Base-by-base conservation (phyloP, 2,888 invertebrate species). In the Bombylius discolor region DNA sequence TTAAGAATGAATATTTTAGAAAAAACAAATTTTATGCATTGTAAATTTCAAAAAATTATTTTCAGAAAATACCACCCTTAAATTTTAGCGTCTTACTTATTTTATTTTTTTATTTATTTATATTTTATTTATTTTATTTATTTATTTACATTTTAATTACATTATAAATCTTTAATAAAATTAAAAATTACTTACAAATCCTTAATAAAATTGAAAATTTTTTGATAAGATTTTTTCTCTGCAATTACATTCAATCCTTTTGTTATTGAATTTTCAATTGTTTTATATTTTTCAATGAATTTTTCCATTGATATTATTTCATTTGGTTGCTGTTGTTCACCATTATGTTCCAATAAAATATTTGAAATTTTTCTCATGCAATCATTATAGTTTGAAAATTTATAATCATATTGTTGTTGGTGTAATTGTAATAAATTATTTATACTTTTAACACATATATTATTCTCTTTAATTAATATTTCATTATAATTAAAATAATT, bases 101-200 rank as follows among this genome's bases (percentile, higher is more conserved):
- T n/a, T n/a, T n/a, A n/a, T n/a, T n/a, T n/a, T n/a, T n/a, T n/a
- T n/a, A n/a, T n/a, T n/a, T n/a, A n/a, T n/a, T n/a, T n/a, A n/a
- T n/a, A n/a, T n/a, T n/a, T n/a, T n/a, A n/a, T n/a, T n/a, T n/a
- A n/a, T n/a, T n/a, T n/a, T n/a, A n/a, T n/a, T n/a, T n/a, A n/a
- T n/a, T n/a, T n/a, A n/a, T n/a, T n/a, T n/a, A n/a, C n/a, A n/a
- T n/a, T n/a, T n/a, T n/a, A n/a, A n/a, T n/a, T n/a, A n/a, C n/a
- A n/a, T n/a, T n/a, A n/a, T n/a, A n/a, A n/a, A n/a, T n/a, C n/a
- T n/a, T n/a, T n/a, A n/a, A n/a, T n/a, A n/a, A n/a, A n/a, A n/a
- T n/a, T n/a, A n/a, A n/a, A n/a, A n/a, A n/a, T n/a, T 7, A 62
- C 70, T 64, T 61, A 73, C 73, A 73, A 62, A 47, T 69, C 65